Conservation (phyloP, 2,113 vertebrate genomes). For the Thymallus thymallus region DNA sequence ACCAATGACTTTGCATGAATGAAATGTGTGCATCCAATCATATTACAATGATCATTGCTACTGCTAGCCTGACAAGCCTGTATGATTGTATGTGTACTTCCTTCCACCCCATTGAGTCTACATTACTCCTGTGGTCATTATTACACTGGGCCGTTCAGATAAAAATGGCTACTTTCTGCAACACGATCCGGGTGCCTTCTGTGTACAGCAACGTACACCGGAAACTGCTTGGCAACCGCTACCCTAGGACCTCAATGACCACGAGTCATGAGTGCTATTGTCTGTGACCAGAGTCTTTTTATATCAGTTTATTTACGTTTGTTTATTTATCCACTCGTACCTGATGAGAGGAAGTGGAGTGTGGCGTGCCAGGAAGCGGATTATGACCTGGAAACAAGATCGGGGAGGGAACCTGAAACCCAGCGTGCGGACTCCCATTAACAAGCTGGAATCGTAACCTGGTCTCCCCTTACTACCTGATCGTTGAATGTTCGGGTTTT, state of each 20-base stretch:
- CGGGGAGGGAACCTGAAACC: not conserved
- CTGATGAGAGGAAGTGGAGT: slow-evolving; percentile 50
- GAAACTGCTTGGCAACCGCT: not conserved
- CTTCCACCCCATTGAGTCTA: too few relatives aligned
- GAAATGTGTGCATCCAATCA: not conserved
- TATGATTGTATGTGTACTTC: too few relatives aligned
- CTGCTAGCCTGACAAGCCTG: too few relatives aligned
- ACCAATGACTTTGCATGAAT: not conserved
- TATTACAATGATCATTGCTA: not conserved
- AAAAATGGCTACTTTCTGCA: slow-evolving; percentile 19
- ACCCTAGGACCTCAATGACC: not conserved
- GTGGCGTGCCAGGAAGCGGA: slow-evolving; percentile 65
- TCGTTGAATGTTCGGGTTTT: slow-evolving; percentile 52
- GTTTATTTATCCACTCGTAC: slow-evolving; percentile 21
- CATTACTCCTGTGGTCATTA: not conserved
- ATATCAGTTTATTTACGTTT: not conserved
- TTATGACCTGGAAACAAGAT: slow-evolving; percentile 66
- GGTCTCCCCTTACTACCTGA: slow-evolving; percentile 44
- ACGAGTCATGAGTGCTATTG: not conserved
- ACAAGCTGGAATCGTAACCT: slow-evolving; percentile 25
- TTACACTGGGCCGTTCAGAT: not conserved
- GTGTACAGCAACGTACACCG: not conserved
- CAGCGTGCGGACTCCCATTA: not conserved
- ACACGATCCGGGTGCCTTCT: slow-evolving; percentile 27
- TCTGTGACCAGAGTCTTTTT: slow-evolving; percentile 23